Evolutionary conservation across 2,888 invertebrate species (phyloP).

Genomic region (Drosophila nr. medialis): DNA sequence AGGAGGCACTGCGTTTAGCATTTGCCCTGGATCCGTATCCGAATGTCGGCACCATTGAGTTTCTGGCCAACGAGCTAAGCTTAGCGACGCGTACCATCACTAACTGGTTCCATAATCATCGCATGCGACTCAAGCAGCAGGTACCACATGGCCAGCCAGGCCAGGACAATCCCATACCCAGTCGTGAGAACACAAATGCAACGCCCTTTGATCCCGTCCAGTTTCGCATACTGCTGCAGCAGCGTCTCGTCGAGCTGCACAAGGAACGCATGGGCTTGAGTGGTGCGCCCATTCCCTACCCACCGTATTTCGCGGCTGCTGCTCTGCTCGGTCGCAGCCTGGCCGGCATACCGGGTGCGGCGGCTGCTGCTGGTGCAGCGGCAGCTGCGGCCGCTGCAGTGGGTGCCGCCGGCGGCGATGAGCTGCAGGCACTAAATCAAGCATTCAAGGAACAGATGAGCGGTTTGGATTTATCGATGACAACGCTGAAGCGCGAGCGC

Average conservation of each 20-base stretch:
- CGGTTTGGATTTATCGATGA: slow-evolving; percentile 95
- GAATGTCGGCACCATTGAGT: slow-evolving; percentile 97
- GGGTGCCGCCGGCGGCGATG: slow-evolving; percentile 87
- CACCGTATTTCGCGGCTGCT: slow-evolving; percentile 92
- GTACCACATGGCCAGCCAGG: slow-evolving; percentile 91
- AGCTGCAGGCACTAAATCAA: slow-evolving; percentile 86
- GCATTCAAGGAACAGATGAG: slow-evolving; percentile 92
- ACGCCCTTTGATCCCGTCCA: slow-evolving; percentile 96
- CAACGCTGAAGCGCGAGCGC: slow-evolving; percentile 90
- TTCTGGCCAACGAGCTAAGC: slow-evolving; percentile 95
- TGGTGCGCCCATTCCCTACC: slow-evolving; percentile 91
- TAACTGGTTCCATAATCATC: slow-evolving; percentile 99
- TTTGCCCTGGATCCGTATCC: slow-evolving; percentile 99
- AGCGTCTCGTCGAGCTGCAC: slow-evolving; percentile 94
- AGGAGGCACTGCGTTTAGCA: slow-evolving; percentile 96
- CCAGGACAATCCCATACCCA: slow-evolving; percentile 88
- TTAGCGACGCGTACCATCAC: slow-evolving; percentile 98
- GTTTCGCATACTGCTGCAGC: slow-evolving; percentile 94
- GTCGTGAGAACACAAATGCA: slow-evolving; percentile 88
- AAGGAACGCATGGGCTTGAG: slow-evolving; percentile 93
- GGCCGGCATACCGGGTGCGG: slow-evolving; percentile 91
- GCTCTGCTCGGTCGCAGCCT: slow-evolving; percentile 84
- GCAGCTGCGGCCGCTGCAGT: slow-evolving; percentile 91
- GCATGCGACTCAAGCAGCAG: slow-evolving; percentile 98
- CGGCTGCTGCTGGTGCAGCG: slow-evolving; percentile 90